A percentile compares a stretch with the other conserved stretches of the same genome.
These are phyloP conservation scores for Sclerodermus sp. DNA, from an alignment of 2,888 invertebrate genomes.

Conservation along the genomic window DNA sequence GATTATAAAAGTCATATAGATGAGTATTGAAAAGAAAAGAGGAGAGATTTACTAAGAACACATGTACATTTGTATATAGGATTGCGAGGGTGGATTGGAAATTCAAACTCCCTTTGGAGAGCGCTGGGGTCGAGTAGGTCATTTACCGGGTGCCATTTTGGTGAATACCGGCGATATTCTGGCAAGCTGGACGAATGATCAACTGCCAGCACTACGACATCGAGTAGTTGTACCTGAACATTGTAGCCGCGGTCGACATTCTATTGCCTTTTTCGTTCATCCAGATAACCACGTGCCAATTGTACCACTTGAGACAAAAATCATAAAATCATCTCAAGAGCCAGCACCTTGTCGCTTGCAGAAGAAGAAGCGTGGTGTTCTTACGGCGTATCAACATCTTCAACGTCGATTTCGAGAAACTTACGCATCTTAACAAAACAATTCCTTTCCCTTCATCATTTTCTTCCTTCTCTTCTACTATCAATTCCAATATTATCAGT, in stretches of 20 bases:
- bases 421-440: conserved; percentile 61
- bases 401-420: conserved; percentile 73
- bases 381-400: conserved; percentile 71
- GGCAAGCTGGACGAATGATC: conserved; percentile 73
- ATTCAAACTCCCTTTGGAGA: conserved; percentile 68
- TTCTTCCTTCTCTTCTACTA: too few species aligned
- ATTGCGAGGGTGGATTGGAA: conserved; percentile 76
- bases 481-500: too few species aligned
- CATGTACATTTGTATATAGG: conserved; percentile 61
- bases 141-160: conserved; percentile 75
- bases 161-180: conserved; percentile 76
- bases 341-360: conserved; percentile 56
- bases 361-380: conserved; percentile 62
- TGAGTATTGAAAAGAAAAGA: too few species aligned
- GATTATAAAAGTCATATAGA: too few species aligned
- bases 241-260: conserved; percentile 69
- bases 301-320: conserved; percentile 60
- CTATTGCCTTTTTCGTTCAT: conserved; percentile 77
- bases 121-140: conserved; percentile 74
- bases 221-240: conserved; percentile 74
- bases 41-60: too few species aligned
- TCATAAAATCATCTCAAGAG: conserved; percentile 39
- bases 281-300: conserved; percentile 66
- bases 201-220: conserved; percentile 72
- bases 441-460: not conserved